Base-by-base conservation (phyloP, 2,888 invertebrate species). In the Parthenolecanium corni region DNA sequence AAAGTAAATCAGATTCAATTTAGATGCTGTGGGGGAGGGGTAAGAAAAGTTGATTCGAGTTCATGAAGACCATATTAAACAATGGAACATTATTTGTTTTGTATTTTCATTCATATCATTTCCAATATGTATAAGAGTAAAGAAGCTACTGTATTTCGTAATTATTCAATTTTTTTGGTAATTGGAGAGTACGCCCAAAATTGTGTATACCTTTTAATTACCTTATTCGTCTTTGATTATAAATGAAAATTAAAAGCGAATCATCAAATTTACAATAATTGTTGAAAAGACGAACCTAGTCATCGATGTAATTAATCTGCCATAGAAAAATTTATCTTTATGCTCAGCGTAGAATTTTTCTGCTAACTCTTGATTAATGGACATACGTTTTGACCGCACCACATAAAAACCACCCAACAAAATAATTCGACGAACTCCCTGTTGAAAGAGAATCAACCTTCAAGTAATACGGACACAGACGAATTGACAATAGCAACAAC, bases 281-380 rank as follows among this genome's bases (percentile, higher is more conserved):
- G 36, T 18, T 9, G 2, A 6, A 49, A 36, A 18, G 46, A 65
- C 67, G 70, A 75, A 85, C 86, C 86, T 87, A 64, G 79, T 78
- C 86, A 91, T 90, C 71, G 89, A 89, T 9, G 86, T 85, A 20
- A 85, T 77, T 6, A 92, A 75, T 52, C 91, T 79, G 69, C 88
- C 84, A 70, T 82, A 91, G 74, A 91, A 92, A 74, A 91, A 91
- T 72, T 86, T 88, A 9, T 78, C 78, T 70, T 79, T 78, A 73
- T 94, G 94, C 71, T 92, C 92, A 44, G 76, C 76, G 71, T 94
- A 94, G 75, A 94, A 92, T 51, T 76, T 74, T 70, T 82, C 80
- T 1, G 88, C 89, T 66, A 83, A 76, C 67, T 80, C 73, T 57
- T 73, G 71, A 57, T 80, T 80, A 67, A 92, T 76, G 52, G 73